Evolutionary conservation across 2,888 invertebrate species (phyloP), one percentile per base, ranked within the genome.

Genomic region (Harpalus rufipes): DNA sequence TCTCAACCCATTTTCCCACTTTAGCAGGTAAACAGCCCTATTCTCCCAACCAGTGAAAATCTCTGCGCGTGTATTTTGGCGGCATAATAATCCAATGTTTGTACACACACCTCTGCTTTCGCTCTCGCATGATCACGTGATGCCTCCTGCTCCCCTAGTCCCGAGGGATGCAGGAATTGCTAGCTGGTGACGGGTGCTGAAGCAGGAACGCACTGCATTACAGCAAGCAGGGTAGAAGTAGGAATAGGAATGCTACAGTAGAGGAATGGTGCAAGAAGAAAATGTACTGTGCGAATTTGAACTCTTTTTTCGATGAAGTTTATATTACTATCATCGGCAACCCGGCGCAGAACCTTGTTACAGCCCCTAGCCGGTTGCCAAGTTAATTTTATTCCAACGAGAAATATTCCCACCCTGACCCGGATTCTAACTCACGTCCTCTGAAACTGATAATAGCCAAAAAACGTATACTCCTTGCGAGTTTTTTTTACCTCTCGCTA

Each of bases 71-170:
- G 25, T 68, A 68, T 39, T 68, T 68, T 68, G 12, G n/a, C 32
- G 68, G 10, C 39, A 32, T 32, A 39, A 68, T 68, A 68, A 68
- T 32, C 68, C 68, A 7, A 68, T 68, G 68, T 68, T 68, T 68
- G 68, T 68, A 25, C 68, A 68, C 68, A 14, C 39, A 68, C 68
- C 44, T 51, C 12, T 51, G 44, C 44, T 32, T 3, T 44, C 44
- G 5, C 21, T 25, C 68, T 68, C 68, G 32, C 68, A 39, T 68
- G 68, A 68, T 68, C 68, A 68, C 68, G 68, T 68, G 68, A 63
- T 63, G 16, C 21, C 25, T 18, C 25, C 16, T 8, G n/a, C 68
- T 32, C 68, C 32, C 68, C 68, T 12, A 10, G 68, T 32, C 68
- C 32, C n/a, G 68, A 32, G 68, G 32, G 68, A 32, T 12, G 25